Conservation (phyloP, 2,888 invertebrate species). For the Brenthis hecate region DNA sequence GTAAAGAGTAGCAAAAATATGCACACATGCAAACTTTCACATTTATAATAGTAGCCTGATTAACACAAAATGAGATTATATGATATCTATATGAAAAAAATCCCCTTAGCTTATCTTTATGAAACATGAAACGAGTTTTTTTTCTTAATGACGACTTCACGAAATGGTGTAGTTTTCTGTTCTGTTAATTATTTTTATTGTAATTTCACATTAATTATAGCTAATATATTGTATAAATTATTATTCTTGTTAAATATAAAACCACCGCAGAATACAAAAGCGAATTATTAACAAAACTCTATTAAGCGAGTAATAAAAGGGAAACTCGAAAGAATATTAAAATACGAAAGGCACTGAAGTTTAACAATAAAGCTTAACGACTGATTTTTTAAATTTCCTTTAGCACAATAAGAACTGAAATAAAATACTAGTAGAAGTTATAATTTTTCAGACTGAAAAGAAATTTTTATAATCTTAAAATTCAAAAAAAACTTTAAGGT, state of each 20-base stretch:
- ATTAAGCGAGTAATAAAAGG: slow-evolving; percentile 21
- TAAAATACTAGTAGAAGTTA: too few relatives aligned
- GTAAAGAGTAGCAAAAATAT: too few relatives aligned
- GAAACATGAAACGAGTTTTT: too few relatives aligned
- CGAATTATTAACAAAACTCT: slow-evolving; percentile 24
- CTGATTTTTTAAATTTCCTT: slow-evolving; percentile 7
- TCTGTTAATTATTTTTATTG: not conserved
- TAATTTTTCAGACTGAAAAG: too few relatives aligned
- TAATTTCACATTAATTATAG: not conserved
- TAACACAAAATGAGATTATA: too few relatives aligned
- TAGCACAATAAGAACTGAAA: slow-evolving; percentile 6
- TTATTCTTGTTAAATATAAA: slow-evolving; percentile 4
- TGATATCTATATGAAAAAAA: too few relatives aligned
- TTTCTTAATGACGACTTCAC: too few relatives aligned
- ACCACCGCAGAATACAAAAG: slow-evolving; percentile 14
- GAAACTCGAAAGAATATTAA: slow-evolving; percentile 27
- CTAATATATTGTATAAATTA: not conserved
- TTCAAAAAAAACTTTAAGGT: too few relatives aligned
- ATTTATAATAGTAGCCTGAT: too few relatives aligned
- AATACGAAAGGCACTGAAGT: slow-evolving; percentile 20
- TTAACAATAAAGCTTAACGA: slow-evolving; percentile 25
- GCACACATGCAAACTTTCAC: too few relatives aligned
- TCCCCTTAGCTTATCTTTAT: too few relatives aligned
- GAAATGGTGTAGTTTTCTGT: not conserved
- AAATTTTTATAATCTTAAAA: too few relatives aligned